A percentile compares a stretch with the other conserved stretches of the same genome.
phyloP scores from a whole-genome alignment of 2,888 invertebrate genomes.

The Tupiocoris notatus region DNA sequence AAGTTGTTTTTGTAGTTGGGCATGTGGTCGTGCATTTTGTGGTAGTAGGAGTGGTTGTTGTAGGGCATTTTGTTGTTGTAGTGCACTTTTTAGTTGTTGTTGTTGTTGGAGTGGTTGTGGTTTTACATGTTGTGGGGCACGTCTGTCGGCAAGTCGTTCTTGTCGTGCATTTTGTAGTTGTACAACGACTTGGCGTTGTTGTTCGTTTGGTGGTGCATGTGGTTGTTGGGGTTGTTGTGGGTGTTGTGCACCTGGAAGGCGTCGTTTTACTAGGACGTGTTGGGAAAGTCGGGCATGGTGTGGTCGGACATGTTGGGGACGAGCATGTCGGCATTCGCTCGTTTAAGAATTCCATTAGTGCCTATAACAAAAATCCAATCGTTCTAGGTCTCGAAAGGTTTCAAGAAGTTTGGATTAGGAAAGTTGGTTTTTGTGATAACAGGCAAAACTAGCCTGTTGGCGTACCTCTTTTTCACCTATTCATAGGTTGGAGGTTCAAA shows the following conservation, averaged over 20 bases:
- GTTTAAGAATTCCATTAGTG: neutral
- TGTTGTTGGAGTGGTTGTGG: neutral
- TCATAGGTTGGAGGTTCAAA: too few species aligned
- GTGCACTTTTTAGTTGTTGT: neutral
- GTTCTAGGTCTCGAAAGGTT: too few species aligned
- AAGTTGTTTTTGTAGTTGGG: neutral
- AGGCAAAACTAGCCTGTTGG: too few species aligned
- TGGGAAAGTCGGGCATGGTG: neutral
- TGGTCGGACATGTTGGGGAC: neutral
- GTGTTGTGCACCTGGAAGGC: neutral
- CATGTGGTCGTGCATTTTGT: neutral
- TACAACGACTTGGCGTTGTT: neutral
- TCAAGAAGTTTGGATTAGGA: too few species aligned
- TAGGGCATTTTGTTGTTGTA: neutral
- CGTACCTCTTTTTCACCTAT: too few species aligned
- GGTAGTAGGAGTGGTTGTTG: neutral
- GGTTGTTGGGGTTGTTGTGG: neutral
- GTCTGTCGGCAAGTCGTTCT: neutral
- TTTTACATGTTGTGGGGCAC: neutral
- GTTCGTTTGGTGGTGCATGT: neutral
- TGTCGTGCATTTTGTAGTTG: neutral
- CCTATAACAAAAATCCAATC: too few species aligned
- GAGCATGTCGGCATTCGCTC: neutral
- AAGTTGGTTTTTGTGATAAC: too few species aligned
- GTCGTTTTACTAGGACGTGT: neutral